A percentile compares a stretch with the other conserved stretches of the same genome.
Conservation (phyloP, 2,888 invertebrate genomes). For the Hipparchia sbordonii region DNA sequence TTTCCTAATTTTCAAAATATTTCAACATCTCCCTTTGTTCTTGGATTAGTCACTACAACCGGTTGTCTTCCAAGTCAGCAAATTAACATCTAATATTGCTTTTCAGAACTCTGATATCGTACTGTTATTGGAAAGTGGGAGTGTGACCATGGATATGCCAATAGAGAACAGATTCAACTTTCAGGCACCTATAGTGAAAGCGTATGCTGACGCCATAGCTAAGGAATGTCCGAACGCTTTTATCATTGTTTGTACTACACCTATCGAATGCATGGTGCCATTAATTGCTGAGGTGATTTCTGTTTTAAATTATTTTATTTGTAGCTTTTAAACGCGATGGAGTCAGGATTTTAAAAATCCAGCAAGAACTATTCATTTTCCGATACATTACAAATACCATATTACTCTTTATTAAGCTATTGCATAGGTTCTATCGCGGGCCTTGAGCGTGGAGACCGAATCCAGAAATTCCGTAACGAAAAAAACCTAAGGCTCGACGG, state of each 20-base stretch:
- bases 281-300: conserved; percentile 72
- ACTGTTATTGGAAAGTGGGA: conserved; percentile 66
- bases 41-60: too few species aligned
- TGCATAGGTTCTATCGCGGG: too few species aligned
- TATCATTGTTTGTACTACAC: conserved; percentile 75
- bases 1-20: too few species aligned
- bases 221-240: conserved; percentile 80
- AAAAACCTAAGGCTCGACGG: too few species aligned
- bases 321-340: not conserved
- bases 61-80: too few species aligned
- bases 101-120: conserved; percentile 72
- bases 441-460: too few species aligned
- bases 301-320: not conserved
- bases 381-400: too few species aligned
- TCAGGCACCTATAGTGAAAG: conserved; percentile 71
- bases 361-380: too few species aligned
- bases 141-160: conserved; percentile 57
- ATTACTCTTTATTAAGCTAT: too few species aligned
- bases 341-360: too few species aligned
- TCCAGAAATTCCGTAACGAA: too few species aligned
- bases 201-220: conserved; percentile 75
- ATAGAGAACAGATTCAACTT: conserved; percentile 62
- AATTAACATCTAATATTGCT: conserved; percentile 24
- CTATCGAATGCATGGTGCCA: conserved; percentile 81
- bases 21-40: too few species aligned